Conservation (phyloP, 53 echinoderm and acorn worm genomes). For the Temnopleurus reevesii region DNA sequence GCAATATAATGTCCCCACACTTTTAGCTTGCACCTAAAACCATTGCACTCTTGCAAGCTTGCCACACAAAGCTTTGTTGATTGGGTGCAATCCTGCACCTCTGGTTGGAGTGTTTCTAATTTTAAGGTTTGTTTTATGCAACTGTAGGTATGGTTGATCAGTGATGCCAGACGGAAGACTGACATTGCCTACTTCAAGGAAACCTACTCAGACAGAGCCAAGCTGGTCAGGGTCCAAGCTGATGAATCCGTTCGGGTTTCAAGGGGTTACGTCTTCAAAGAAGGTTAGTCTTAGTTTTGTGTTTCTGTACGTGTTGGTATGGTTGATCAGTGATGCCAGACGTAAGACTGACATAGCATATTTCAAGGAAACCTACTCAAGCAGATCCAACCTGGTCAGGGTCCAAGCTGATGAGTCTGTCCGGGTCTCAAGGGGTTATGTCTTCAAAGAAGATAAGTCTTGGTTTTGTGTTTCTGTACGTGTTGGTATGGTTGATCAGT, state of each 20-base stretch:
- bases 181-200: constrained; percentile 81
- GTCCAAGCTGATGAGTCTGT: constrained; percentile 77
- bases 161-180: constrained; percentile 85
- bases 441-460: constrained; percentile 70
- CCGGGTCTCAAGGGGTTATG: constrained; percentile 71
- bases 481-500: constrained; percentile 86
- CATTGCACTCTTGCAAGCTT: too few relatives aligned
- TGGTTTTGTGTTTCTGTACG: background rate
- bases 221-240: constrained; percentile 82
- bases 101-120: too few relatives aligned
- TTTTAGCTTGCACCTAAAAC: too few relatives aligned
- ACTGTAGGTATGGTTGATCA: constrained; percentile 86
- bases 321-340: constrained; percentile 96
- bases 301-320: constrained; percentile 41
- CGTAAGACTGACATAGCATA: constrained; percentile 77
- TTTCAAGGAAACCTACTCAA: constrained; percentile 70
- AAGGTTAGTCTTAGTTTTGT: constrained; percentile 60
- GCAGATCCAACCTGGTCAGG: constrained; percentile 72
- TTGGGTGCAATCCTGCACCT: too few relatives aligned
- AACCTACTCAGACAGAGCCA: constrained; percentile 62
- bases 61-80: too few relatives aligned
- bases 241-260: constrained; percentile 62
- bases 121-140: too few relatives aligned
- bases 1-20: too few relatives aligned
- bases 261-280: constrained; percentile 77